phyloP scores from a whole-genome alignment of 2,113 vertebrate genomes.

The Daphoenositta chrysoptera region DNA sequence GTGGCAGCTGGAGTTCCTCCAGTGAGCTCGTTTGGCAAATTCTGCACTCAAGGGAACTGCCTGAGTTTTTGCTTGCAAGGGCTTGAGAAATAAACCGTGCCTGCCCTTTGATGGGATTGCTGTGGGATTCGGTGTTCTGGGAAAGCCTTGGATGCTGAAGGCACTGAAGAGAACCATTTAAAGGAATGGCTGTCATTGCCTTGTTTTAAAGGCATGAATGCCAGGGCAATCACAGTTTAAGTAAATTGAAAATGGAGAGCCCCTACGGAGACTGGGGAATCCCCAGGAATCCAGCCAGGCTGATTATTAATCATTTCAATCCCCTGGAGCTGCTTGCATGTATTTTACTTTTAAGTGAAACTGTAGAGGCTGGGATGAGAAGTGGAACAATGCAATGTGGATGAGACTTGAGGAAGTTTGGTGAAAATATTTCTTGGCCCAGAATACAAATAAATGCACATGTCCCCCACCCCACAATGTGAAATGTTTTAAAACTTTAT shows the following conservation, averaged over 20 bases:
- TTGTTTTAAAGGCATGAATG: neutral
- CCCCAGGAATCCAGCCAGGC: neutral
- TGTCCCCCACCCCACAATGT: rapidly evolving
- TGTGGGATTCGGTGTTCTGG: neutral
- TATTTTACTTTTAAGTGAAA: neutral
- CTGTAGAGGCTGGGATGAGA: neutral
- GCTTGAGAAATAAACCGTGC: neutral
- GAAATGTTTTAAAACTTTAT: neutral
- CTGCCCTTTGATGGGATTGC: neutral
- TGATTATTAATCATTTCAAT: neutral
- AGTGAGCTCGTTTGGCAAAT: neutral
- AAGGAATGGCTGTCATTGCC: neutral
- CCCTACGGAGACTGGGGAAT: neutral
- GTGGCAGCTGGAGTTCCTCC: neutral
- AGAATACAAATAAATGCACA: neutral
- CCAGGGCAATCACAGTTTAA: neutral
- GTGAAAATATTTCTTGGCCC: neutral
- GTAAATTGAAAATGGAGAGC: neutral
- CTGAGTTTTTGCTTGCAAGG: neutral
- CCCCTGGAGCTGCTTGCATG: neutral
- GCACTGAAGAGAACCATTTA: neutral
- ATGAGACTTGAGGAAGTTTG: neutral
- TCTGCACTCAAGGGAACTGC: neutral
- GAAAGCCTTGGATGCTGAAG: neutral
- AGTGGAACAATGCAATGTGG: neutral